Evolutionary conservation across 1,140 invertebrate genomes (phyloP).

Genomic region (Acyrthosiphon pisum): DNA sequence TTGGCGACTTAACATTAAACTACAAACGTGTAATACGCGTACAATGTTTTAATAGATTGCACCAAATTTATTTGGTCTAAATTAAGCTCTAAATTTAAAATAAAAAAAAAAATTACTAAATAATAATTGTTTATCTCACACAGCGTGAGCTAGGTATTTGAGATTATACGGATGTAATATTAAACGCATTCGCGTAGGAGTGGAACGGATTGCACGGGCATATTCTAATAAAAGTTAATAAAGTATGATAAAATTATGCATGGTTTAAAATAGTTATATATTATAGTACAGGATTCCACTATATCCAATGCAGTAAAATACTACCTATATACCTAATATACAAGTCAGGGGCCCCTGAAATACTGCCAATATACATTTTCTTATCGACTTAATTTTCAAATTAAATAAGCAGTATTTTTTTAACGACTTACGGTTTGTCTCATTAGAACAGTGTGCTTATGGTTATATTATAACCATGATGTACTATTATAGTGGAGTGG

Average conservation of each 20-base stretch:
- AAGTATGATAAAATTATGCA: background rate
- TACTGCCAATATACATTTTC: background rate
- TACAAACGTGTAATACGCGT: background rate
- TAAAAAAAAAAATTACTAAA: background rate
- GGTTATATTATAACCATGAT: background rate
- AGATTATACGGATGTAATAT: background rate
- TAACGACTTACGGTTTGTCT: background rate
- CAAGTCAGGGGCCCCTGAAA: background rate
- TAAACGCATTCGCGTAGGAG: background rate
- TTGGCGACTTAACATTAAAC: background rate
- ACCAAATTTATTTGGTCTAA: too few species aligned
- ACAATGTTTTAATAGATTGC: background rate
- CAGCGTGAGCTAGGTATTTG: background rate
- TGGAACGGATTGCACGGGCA: background rate
- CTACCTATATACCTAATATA: background rate
- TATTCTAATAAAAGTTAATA: constrained; percentile 9
- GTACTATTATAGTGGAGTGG: background rate
- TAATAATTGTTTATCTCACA: background rate
- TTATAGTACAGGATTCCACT: background rate
- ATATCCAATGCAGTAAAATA: background rate
- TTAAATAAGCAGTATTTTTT: background rate
- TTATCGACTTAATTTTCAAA: background rate
- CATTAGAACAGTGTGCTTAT: background rate
- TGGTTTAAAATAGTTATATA: background rate
- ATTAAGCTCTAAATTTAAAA: background rate